Conservation (phyloP, 2,113 vertebrate genomes). For the Pteruthius melanotis region DNA sequence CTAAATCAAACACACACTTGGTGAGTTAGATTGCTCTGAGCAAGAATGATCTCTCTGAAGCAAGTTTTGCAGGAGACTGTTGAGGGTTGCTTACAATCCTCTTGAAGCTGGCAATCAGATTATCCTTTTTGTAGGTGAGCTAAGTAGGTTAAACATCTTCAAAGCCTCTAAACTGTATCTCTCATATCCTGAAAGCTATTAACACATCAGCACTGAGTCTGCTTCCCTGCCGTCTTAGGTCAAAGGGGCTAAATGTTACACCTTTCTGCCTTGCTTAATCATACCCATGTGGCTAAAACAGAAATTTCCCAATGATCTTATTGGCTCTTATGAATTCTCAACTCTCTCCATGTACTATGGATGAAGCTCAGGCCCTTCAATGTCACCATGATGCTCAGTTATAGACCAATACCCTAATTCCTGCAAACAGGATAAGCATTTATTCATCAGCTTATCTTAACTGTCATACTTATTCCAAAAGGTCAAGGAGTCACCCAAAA, state of each 20-base stretch:
- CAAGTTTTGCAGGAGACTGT: background rate
- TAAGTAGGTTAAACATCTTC: constrained; percentile 42
- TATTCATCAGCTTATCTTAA: background rate
- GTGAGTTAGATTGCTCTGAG: background rate
- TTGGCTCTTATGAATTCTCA: background rate
- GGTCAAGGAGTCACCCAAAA: background rate
- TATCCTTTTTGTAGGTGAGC: background rate
- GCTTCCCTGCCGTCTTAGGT: background rate
- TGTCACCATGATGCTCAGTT: background rate
- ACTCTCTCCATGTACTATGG: background rate
- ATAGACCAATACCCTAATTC: background rate
- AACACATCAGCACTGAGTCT: background rate
- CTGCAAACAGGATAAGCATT: background rate
- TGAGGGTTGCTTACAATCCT: background rate
- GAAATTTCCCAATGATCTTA: background rate
- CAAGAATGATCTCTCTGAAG: background rate
- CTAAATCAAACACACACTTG: background rate
- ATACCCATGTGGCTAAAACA: background rate
- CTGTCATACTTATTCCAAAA: background rate
- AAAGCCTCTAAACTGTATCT: constrained; percentile 4
- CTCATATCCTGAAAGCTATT: constrained; percentile 11
- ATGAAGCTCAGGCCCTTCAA: background rate
- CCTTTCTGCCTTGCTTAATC: background rate
- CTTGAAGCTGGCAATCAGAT: background rate
- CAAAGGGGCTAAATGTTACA: background rate